phyloP scores from a whole-genome alignment of 1,140 invertebrate species.

The Psix sp. region DNA sequence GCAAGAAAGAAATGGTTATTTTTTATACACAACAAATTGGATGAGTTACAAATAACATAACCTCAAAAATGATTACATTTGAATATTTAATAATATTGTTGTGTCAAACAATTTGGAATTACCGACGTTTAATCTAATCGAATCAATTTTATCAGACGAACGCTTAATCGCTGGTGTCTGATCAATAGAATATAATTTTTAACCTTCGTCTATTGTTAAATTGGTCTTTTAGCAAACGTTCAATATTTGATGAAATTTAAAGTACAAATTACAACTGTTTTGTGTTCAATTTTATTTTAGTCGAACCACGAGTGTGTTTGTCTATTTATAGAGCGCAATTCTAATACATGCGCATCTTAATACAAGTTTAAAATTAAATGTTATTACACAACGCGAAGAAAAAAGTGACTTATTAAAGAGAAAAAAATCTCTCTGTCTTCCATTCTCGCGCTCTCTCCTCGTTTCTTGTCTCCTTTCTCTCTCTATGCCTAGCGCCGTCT shows the following conservation, averaged over 20 bases:
- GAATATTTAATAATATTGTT: too few relatives aligned
- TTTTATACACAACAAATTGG: too few relatives aligned
- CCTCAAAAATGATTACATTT: too few relatives aligned
- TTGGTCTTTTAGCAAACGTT: neutral
- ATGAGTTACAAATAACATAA: too few relatives aligned
- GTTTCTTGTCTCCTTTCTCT: too few relatives aligned
- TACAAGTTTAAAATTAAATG: slow-evolving; percentile 18
- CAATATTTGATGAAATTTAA: slow-evolving; percentile 13
- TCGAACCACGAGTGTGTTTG: neutral
- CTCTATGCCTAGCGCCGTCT: too few relatives aligned
- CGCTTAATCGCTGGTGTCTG: slow-evolving; percentile 11
- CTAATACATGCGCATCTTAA: slow-evolving; percentile 27
- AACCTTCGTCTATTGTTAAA: slow-evolving; percentile 8
- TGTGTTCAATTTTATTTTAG: slow-evolving; percentile 8
- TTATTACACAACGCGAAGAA: slow-evolving; percentile 15
- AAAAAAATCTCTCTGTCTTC: too few relatives aligned
- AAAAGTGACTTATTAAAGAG: neutral
- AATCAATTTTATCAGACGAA: slow-evolving; percentile 9
- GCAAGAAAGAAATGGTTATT: too few relatives aligned
- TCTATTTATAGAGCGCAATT: slow-evolving; percentile 22
- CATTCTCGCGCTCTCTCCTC: too few relatives aligned
- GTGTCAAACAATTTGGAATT: slow-evolving; percentile 8
- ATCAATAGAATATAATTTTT: slow-evolving; percentile 16
- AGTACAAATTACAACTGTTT: slow-evolving; percentile 9
- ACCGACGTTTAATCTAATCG: slow-evolving; percentile 16